Evolutionary conservation across 2,888 invertebrate genomes (phyloP), one percentile per base, ranked within the genome.

Genomic region (Pseudococcus jackbeardsleyi): DNA sequence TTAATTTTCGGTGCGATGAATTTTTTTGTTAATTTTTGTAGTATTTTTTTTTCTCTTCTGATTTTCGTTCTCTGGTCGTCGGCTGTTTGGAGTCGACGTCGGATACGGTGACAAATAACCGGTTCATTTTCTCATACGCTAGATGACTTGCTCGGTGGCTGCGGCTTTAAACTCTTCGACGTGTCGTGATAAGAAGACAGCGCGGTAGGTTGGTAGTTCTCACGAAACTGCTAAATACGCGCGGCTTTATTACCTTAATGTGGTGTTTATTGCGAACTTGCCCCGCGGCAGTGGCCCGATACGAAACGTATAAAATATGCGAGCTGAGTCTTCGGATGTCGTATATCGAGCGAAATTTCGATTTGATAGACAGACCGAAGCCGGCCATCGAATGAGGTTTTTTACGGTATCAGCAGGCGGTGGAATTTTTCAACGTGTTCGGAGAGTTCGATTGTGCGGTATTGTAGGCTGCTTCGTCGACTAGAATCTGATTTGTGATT

Each of bases 91-190:
- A 50, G 50, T 54, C 7, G 15, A 54, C 12, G 15, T n/a, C 54
- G 54, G 54, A 54, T 54, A 72, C 77, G 42, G 42, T 68, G 68
- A 68, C 68, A 79, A 26, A 87, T 79, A 87, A 87, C 87, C 87
- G 87, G 87, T 87, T 87, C n/a, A 87, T 87, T 87, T 87, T 79
- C 87, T 87, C 87, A 87, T 87, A 87, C 48, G 50, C 26, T 54
- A 85, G 85, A 85, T 85, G 85, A 54, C 50, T 85, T 33, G 22
- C 19, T 64, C 19, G 19, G 15, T 50, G 54, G 54, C 54, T 54
- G 54, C n/a, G 54, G 54, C 54, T 54, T 54, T 54, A 68, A 68
- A 68, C 68, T 68, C 68, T 68, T 68, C 68, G 68, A 68, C 68
- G 68, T 68, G 68, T 68, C 15, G 68, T 26, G 68, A 68, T 68